Evolutionary conservation across 2,797 vertebrate genomes (phyloP).

Genomic region (Mustela erminea): DNA sequence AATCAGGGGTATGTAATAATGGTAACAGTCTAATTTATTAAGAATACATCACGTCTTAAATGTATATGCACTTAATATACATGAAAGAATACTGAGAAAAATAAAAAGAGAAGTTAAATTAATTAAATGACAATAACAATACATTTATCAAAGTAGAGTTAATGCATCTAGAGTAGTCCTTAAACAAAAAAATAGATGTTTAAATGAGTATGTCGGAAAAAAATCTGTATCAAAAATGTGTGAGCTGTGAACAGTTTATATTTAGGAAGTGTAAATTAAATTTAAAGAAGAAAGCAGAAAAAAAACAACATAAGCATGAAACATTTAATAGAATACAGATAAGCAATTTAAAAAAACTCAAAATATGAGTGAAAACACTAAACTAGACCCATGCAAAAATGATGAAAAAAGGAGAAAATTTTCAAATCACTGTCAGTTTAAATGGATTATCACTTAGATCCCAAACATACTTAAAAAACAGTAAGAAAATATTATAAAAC

Average conservation of each 20-base stretch:
- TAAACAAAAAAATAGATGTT: not conserved
- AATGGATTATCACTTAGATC: not conserved
- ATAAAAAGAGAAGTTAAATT: not conserved
- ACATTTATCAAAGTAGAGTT: not conserved
- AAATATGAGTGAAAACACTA: not conserved
- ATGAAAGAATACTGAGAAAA: not conserved
- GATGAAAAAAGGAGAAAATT: not conserved
- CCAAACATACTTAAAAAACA: not conserved
- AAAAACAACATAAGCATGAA: not conserved
- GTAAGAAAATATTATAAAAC: not conserved
- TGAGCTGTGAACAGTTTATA: not conserved
- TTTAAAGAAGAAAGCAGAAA: not conserved
- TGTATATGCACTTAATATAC: not conserved
- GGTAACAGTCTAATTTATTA: not conserved
- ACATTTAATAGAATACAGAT: not conserved
- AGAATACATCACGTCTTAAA: not conserved
- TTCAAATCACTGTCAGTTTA: not conserved
- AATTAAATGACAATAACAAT: not conserved
- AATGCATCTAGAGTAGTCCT: not conserved
- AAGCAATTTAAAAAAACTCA: not conserved
- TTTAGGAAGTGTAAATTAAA: not conserved
- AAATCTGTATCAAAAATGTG: not conserved
- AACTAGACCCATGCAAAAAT: not conserved
- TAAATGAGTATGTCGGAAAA: not conserved
- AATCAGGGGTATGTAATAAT: not conserved